phyloP scores from a whole-genome alignment of 2,113 vertebrate genomes.

The Burhinus oedicnemus region DNA sequence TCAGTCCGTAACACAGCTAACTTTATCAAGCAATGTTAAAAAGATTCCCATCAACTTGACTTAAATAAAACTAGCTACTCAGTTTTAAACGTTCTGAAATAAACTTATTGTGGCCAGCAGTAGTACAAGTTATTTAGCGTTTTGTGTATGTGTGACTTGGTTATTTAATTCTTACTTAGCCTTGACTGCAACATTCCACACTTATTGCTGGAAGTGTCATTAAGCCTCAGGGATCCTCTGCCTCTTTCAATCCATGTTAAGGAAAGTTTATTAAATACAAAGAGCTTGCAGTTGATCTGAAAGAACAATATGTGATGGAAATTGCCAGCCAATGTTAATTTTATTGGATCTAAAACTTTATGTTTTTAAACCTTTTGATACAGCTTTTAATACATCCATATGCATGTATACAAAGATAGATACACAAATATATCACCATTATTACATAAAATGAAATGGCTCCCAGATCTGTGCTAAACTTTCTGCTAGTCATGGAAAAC shows the following conservation, averaged over 20 bases:
- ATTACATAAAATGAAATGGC: not conserved
- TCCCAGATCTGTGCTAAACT: not conserved
- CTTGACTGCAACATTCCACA: slow-evolving; percentile 80
- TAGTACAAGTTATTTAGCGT: not conserved
- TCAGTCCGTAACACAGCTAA: not conserved
- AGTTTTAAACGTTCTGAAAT: not conserved
- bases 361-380: not conserved
- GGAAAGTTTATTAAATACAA: slow-evolving; percentile 79
- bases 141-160: not conserved
- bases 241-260: slow-evolving; percentile 84
- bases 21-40: not conserved
- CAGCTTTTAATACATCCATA: not conserved
- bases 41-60: not conserved
- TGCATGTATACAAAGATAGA: not conserved
- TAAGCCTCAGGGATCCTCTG: slow-evolving; percentile 81
- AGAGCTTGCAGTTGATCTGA: slow-evolving; percentile 86
- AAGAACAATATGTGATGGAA: slow-evolving; percentile 22
- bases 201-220: slow-evolving; percentile 75
- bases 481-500: not conserved
- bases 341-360: not conserved
- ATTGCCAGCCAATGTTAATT: not conserved
- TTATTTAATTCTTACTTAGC: slow-evolving; percentile 70
- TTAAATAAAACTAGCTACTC: not conserved
- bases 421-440: not conserved
- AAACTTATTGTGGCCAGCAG: not conserved